These are phyloP conservation scores for Flexamia atlantica DNA, from an alignment of 2,888 invertebrate species.

Conservation along the genomic window DNA sequence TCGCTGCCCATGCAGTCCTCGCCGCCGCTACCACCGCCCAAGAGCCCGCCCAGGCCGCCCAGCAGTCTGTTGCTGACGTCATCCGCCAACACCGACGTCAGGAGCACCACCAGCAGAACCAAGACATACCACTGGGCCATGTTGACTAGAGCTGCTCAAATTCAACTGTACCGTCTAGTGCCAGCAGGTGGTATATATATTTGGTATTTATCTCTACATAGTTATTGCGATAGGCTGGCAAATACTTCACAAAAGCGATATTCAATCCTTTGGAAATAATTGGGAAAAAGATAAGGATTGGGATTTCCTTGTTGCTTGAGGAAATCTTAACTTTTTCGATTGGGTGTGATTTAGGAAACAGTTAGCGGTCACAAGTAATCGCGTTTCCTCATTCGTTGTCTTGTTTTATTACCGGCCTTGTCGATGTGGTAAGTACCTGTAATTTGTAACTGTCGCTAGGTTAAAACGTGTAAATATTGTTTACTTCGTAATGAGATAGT, in stretches of 20 bases:
- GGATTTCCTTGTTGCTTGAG: neutral
- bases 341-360: neutral
- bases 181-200: neutral
- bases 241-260: neutral
- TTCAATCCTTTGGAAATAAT: neutral
- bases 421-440: no score
- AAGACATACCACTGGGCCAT: neutral
- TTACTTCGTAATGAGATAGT: no score
- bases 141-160: no score
- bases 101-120: neutral
- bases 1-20: constrained; percentile 3
- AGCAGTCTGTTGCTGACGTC: neutral
- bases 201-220: neutral
- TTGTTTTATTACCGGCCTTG: no score
- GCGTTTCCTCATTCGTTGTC: neutral
- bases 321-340: neutral
- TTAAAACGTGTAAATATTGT: no score
- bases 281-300: neutral
- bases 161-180: neutral
- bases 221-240: neutral
- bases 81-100: neutral
- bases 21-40: neutral
- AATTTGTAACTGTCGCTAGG: no score
- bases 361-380: neutral
- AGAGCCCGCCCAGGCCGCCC: neutral